phyloP scores from a whole-genome alignment of 1,140 invertebrate species.

The Cyphomyrmex costatus region DNA sequence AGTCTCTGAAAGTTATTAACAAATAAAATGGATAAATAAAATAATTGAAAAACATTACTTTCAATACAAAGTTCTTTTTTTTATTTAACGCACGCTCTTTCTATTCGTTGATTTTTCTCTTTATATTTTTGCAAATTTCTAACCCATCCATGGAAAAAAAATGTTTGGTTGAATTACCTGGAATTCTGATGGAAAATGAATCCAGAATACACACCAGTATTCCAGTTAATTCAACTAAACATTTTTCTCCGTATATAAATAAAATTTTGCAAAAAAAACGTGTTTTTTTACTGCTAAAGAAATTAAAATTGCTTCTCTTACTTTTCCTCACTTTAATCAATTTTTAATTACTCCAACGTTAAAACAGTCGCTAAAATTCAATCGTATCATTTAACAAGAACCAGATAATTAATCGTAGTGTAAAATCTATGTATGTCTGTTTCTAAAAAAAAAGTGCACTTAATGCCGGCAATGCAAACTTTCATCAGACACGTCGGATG shows the following conservation, averaged over 20 bases:
- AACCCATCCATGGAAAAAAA: neutral
- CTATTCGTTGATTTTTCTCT: neutral
- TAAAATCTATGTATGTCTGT: neutral
- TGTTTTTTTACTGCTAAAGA: neutral
- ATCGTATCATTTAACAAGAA: neutral
- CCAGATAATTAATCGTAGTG: neutral
- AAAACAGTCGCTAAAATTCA: neutral
- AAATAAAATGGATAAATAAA: neutral
- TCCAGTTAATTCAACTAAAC: too few relatives aligned
- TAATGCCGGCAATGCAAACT: neutral
- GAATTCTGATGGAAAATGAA: too few relatives aligned
- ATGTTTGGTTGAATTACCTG: too few relatives aligned
- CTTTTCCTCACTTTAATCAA: neutral
- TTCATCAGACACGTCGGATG: slow-evolving; percentile 44
- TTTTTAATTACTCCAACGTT: too few relatives aligned
- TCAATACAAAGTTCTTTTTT: neutral
- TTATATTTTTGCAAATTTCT: neutral
- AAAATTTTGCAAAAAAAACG: neutral
- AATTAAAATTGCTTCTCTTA: slow-evolving; percentile 9
- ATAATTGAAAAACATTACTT: neutral
- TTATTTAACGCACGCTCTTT: neutral
- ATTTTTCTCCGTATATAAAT: neutral
- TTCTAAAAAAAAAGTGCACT: neutral
- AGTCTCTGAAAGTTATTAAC: too few relatives aligned
- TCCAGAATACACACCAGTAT: too few relatives aligned